Conservation (phyloP, 2,888 invertebrate species). For the Stenoptilia bipunctidactyla region DNA sequence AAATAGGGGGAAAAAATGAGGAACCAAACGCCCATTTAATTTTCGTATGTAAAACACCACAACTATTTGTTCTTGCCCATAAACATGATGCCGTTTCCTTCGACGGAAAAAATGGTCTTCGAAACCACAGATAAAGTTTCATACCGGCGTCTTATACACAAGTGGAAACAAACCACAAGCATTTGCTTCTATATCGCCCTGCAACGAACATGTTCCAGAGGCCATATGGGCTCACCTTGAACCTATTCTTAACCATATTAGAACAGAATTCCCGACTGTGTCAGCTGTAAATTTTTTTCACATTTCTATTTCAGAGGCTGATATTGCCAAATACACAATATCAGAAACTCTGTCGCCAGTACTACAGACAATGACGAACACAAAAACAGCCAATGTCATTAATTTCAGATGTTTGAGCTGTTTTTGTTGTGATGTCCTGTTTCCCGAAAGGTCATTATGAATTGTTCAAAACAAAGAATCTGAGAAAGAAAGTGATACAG, state of each 20-base stretch:
- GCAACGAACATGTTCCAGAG: conserved; percentile 13
- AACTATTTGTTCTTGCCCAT: no score
- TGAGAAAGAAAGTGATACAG: conserved; percentile 4
- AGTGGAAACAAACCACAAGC: conserved; percentile 7
- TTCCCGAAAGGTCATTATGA: conserved; percentile 3
- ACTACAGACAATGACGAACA: conserved; percentile 8
- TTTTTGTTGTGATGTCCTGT: conserved; percentile 11
- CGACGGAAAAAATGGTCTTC: no score
- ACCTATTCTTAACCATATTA: conserved; percentile 13
- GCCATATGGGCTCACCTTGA: conserved; percentile 16
- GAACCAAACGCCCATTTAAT: no score
- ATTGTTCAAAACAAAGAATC: conserved; percentile 6
- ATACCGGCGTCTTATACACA: no score
- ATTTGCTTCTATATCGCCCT: conserved; percentile 9
- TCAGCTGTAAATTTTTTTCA: conserved; percentile 13
- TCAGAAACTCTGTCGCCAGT: conserved; percentile 6
- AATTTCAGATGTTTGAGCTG: conserved; percentile 14
- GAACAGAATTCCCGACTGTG: conserved; percentile 8
- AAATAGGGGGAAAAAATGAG: no score
- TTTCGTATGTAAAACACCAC: no score
- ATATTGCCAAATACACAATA: conserved; percentile 6
- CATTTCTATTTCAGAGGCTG: conserved; percentile 5
- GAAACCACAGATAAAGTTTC: no score
- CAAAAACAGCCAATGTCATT: conserved; percentile 4
- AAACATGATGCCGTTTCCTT: no score